Percentiles rank a stretch among this genome's conserved stretches.
Conservation (phyloP, 2,888 invertebrate genomes). For the Panopea generosa region DNA sequence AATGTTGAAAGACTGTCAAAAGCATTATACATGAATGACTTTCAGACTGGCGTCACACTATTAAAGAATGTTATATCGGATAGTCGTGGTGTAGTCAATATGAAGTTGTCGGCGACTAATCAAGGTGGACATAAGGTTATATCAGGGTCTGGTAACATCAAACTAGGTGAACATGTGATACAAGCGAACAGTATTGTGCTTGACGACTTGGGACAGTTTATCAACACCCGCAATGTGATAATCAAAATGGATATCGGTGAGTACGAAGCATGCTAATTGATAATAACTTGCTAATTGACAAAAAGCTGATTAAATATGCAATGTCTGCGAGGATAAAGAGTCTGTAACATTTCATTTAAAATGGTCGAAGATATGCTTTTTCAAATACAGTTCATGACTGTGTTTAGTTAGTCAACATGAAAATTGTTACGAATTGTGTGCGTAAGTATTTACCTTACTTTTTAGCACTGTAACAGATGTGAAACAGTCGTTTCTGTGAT, state of each 20-base stretch:
- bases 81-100: conserved; percentile 60
- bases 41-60: conserved; percentile 65
- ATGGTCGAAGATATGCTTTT: too few species aligned
- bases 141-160: background rate
- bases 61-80: conserved; percentile 74
- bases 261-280: too few species aligned
- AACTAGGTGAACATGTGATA: background rate
- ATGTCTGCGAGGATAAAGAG: too few species aligned
- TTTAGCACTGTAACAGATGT: too few species aligned
- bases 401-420: too few species aligned
- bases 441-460: too few species aligned
- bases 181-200: conserved; percentile 41
- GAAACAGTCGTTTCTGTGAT: too few species aligned
- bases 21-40: conserved; percentile 63
- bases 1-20: conserved; percentile 67
- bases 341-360: too few species aligned
- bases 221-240: conserved; percentile 63
- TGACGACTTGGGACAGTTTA: conserved; percentile 69
- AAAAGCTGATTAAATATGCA: too few species aligned
- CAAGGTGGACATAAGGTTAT: conserved; percentile 75
- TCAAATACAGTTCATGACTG: too few species aligned
- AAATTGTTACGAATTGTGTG: too few species aligned
- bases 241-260: conserved; percentile 79
- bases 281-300: too few species aligned
- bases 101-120: conserved; percentile 70